A percentile compares a stretch with the other conserved stretches of the same genome.
phyloP scores from a whole-genome alignment of 1,140 invertebrate species.

The Popillia japonica region DNA sequence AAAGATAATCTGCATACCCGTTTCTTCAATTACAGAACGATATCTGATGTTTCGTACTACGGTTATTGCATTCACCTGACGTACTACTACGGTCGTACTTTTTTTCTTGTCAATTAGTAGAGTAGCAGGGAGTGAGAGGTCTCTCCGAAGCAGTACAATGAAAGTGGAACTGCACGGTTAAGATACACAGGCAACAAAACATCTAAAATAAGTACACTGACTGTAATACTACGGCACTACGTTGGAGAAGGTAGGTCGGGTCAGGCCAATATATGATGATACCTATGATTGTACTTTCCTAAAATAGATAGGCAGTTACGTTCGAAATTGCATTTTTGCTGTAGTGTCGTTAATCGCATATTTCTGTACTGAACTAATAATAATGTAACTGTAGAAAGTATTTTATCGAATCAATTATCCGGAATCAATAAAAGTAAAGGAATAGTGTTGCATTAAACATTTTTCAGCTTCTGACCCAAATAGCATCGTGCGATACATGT shows the following conservation, averaged over 20 bases:
- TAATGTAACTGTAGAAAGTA: neutral
- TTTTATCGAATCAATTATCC: neutral
- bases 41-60: neutral
- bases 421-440: neutral
- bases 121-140: neutral
- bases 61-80: constrained; percentile 8
- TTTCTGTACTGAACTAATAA: neutral
- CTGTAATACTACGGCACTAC: neutral
- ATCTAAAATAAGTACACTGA: neutral
- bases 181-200: neutral
- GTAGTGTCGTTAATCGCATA: neutral
- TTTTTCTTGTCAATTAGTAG: neutral
- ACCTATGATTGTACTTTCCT: neutral
- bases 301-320: neutral
- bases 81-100: neutral
- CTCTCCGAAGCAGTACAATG: neutral
- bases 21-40: constrained; percentile 1
- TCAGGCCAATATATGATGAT: neutral
- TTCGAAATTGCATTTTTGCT: neutral
- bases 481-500: no score
- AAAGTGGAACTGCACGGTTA: neutral
- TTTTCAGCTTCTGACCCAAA: no score
- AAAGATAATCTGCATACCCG: neutral
- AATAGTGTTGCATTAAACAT: neutral
- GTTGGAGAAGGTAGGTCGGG: neutral